Conservation (phyloP, 2,797 vertebrate species). For the Myiotriccus ornatus region DNA sequence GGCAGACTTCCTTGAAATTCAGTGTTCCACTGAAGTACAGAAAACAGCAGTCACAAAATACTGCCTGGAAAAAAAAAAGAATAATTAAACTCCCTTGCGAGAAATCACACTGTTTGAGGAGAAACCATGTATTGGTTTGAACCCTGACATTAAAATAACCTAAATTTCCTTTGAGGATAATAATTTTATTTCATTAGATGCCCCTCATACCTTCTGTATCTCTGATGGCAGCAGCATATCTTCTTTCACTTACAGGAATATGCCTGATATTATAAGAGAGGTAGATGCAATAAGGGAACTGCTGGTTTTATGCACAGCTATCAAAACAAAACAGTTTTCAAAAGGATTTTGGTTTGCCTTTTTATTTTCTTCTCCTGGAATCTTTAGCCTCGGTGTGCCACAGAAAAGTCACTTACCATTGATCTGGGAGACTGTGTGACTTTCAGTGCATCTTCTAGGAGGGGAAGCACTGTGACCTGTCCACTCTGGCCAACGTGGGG, state of each 20-base stretch:
- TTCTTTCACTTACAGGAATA: background rate
- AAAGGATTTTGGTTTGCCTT: background rate
- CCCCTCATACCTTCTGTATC: conserved; percentile 6
- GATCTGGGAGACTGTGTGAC: background rate
- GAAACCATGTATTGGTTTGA: conserved; percentile 32
- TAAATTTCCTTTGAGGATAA: background rate
- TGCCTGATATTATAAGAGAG: background rate
- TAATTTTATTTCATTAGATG: conserved; percentile 35
- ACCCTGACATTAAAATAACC: conserved; percentile 28
- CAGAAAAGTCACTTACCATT: background rate
- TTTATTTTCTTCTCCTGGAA: background rate
- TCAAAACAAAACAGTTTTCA: background rate
- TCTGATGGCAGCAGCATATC: background rate
- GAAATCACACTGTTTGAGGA: conserved; percentile 1
- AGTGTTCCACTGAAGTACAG: background rate
- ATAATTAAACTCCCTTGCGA: background rate
- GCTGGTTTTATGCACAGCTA: background rate
- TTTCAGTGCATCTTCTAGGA: background rate
- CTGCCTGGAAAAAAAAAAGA: background rate
- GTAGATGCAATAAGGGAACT: background rate
- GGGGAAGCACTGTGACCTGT: background rate
- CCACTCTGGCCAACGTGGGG: accelerated
- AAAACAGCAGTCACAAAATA: conserved; percentile 22
- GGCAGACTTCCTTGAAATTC: background rate
- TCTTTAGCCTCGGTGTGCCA: background rate